phyloP scores from a whole-genome alignment of 2,113 vertebrate genomes.

The Nansenia antarctica region DNA sequence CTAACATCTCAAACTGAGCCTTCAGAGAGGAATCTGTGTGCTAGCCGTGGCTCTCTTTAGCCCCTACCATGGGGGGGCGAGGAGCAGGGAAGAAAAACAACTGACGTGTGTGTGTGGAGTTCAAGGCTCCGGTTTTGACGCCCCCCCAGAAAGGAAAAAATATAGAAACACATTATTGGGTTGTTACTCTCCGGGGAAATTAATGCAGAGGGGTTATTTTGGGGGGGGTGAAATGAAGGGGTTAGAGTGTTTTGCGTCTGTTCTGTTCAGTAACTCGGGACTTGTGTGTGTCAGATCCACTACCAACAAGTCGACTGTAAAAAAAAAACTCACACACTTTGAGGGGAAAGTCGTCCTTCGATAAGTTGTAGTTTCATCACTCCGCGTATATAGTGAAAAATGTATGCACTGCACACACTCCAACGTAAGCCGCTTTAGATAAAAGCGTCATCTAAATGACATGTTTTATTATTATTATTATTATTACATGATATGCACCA shows the following conservation, averaged over 20 bases:
- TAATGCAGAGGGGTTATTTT: slow-evolving; percentile 53
- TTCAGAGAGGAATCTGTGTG: slow-evolving; percentile 64
- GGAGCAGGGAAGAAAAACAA: slow-evolving; percentile 30
- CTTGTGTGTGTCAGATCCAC: neutral
- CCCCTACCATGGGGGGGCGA: slow-evolving; percentile 57
- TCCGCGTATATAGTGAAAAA: too few relatives aligned
- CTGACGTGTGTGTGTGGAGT: slow-evolving; percentile 63
- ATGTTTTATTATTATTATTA: too few relatives aligned
- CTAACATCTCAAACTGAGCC: slow-evolving; percentile 70
- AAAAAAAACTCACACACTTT: too few relatives aligned
- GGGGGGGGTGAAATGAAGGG: neutral
- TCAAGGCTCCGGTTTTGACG: slow-evolving; percentile 58
- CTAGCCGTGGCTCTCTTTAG: slow-evolving; percentile 69
- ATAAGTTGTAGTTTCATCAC: too few relatives aligned
- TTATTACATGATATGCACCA: too few relatives aligned
- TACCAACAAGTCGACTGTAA: neutral
- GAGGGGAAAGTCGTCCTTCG: too few relatives aligned
- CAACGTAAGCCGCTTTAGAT: too few relatives aligned
- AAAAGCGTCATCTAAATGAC: too few relatives aligned
- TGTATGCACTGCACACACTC: too few relatives aligned
- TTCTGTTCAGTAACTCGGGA: too few relatives aligned
- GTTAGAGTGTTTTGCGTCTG: too few relatives aligned
- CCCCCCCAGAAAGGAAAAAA: too few relatives aligned
- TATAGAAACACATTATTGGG: slow-evolving; percentile 59
- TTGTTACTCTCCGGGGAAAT: slow-evolving; percentile 69